Evolutionary conservation across 2,797 vertebrate genomes (phyloP), one percentile per base, ranked within the genome.

Genomic region (Antennarius maculatus): DNA sequence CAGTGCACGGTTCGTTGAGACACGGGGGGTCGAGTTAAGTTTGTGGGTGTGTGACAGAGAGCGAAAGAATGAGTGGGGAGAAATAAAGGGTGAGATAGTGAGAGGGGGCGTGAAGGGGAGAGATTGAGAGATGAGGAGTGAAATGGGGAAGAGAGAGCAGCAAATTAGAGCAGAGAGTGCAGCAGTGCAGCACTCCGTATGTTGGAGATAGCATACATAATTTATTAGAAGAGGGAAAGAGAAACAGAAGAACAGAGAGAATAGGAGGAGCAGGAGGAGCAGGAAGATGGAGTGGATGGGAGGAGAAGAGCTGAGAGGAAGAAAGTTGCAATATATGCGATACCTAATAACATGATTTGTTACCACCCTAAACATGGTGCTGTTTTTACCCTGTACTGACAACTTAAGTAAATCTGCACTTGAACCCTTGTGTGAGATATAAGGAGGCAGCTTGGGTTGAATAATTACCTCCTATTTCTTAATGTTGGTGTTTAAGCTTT

Each of bases 121-220:
- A 67, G 82, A 89, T 81, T 80, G 86, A 89, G 77, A 88, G 75
- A 71, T 62, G 14, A 80, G 75, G 80, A 86, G 85, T 78, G 82
- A 90, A 86, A 88, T 80, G 66, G 77, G 79, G 65, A 73, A 82
- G 70, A 61, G 76, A 84, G 86, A 89, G 86, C 69, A 82, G 87
- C 82, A 88, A 91, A 91, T 92, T 89, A 91, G 90, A 96, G 90
- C 86, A 94, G 93, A 89, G 89, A 94, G 93, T 88, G 95, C 94
- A 95, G 93, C 91, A 92, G 93, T 91, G 91, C 92, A 92, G 91
- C 90, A 84, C 86, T 91, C 90, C 79, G 85, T 83, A 87, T 92
- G 94, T 93, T 93, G 91, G 83, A 91, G 87, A 89, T 89, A 83
- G 91, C 90, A 94, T 92, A 84, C 90, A 93, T 94, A 93, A 95